Conservation (phyloP, 2,888 invertebrate species). For the Lomographa bimaculata region DNA sequence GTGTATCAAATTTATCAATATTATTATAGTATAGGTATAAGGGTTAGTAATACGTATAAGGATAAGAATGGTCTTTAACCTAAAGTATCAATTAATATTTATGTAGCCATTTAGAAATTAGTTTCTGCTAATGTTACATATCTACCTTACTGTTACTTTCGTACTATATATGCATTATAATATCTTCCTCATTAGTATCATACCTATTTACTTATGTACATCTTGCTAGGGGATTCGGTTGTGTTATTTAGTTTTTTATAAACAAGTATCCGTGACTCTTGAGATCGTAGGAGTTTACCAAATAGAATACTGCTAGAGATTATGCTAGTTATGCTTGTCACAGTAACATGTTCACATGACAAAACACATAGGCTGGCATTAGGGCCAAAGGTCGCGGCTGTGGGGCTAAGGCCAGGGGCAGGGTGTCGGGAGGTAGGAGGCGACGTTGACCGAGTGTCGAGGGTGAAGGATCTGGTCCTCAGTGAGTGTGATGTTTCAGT, state of each 20-base stretch:
- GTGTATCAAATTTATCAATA: constrained; percentile 20
- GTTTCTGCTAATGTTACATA: constrained; percentile 31
- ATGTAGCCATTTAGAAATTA: constrained; percentile 32
- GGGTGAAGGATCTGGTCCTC: constrained; percentile 66
- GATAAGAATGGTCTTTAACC: constrained; percentile 1
- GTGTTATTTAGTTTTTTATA: constrained; percentile 12
- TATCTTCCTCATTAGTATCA: constrained; percentile 27
- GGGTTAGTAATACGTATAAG: constrained; percentile 16
- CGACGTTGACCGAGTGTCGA: constrained; percentile 37
- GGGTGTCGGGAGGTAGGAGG: constrained; percentile 31
- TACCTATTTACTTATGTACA: too few species aligned
- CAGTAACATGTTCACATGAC: constrained; percentile 56
- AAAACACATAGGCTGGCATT: constrained; percentile 46
- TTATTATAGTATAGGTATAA: constrained; percentile 16
- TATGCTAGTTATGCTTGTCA: constrained; percentile 61
- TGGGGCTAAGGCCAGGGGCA: constrained; percentile 12
- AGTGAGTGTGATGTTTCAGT: constrained; percentile 88
- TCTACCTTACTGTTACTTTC: constrained; percentile 11
- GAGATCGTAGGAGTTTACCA: constrained; percentile 38
- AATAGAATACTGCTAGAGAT: constrained; percentile 52
- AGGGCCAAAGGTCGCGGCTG: constrained; percentile 25
- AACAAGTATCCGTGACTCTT: constrained; percentile 13
- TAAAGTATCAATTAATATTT: constrained; percentile 10
- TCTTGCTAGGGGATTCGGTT: constrained; percentile 12
- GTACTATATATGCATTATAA: constrained; percentile 17